Conservation (phyloP, 2,888 invertebrate genomes). For the Fissipunctia ypsillon region DNA sequence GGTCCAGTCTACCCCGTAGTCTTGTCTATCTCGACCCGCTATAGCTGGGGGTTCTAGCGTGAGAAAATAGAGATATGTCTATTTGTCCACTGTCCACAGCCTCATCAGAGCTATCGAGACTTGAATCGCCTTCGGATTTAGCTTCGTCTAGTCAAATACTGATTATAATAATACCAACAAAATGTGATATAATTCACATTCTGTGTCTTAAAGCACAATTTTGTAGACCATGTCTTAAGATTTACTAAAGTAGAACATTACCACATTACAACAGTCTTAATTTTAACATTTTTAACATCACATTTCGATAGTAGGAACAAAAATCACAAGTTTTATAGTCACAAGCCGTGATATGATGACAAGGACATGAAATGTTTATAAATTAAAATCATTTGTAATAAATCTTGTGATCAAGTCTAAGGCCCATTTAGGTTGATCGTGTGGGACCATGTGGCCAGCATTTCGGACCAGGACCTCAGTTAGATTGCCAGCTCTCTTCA, state of each 20-base stretch:
- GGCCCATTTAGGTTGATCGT: conserved; percentile 91
- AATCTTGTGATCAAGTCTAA: conserved; percentile 90
- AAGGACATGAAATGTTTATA: background rate
- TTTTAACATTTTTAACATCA: conserved; percentile 2
- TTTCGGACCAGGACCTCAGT: conserved; percentile 93
- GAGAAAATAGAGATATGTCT: background rate
- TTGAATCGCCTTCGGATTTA: background rate
- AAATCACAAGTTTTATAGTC: background rate
- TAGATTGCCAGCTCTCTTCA: conserved; percentile 92
- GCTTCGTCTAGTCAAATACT: background rate
- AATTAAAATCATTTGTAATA: conserved; percentile 77
- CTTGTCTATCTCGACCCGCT: too few relatives aligned
- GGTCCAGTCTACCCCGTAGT: background rate
- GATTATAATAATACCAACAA: background rate
- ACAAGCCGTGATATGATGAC: background rate
- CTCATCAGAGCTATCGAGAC: background rate
- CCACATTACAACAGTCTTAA: background rate
- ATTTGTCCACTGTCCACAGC: background rate
- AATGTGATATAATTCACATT: background rate
- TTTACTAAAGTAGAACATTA: background rate
- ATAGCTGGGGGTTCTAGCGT: background rate
- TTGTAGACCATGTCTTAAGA: background rate
- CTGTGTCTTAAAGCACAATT: background rate
- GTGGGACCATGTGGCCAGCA: conserved; percentile 94
- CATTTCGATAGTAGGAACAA: background rate